These are phyloP conservation scores for Rhorus exstirpatorius DNA, from an alignment of 2,888 invertebrate species.

Conservation along the genomic window DNA sequence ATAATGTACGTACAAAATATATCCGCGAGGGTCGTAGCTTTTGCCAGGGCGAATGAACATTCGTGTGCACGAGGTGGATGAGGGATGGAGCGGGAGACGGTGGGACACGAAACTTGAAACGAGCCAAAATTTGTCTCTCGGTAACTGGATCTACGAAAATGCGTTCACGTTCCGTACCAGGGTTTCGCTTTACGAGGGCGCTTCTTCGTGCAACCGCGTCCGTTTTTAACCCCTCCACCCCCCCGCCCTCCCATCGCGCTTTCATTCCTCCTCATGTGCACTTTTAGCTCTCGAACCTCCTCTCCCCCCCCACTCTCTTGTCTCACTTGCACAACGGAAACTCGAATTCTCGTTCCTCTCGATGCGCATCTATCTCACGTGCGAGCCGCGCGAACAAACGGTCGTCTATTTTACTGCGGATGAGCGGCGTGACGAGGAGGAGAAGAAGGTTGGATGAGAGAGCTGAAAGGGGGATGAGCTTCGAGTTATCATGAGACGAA, in stretches of 20 bases:
- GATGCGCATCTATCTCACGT: constrained; percentile 74
- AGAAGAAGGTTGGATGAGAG: constrained; percentile 48
- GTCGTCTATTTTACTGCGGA: constrained; percentile 75
- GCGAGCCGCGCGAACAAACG: constrained; percentile 74
- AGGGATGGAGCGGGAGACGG: constrained; percentile 57
- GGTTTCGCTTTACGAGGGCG: constrained; percentile 72
- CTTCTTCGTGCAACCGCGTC: constrained; percentile 70
- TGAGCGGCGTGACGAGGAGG: constrained; percentile 70
- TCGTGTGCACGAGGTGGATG: constrained; percentile 34
- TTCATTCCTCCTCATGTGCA: constrained; percentile 59
- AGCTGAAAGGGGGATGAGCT: constrained; percentile 45
- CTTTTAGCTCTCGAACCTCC: constrained; percentile 60
- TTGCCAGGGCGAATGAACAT: constrained; percentile 53
- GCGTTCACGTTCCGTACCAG: constrained; percentile 72
- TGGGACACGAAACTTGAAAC: constrained; percentile 70
- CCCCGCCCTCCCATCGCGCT: constrained; percentile 51
- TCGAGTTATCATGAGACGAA: constrained; percentile 25
- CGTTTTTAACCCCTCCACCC: constrained; percentile 62
- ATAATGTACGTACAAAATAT: constrained; percentile 51
- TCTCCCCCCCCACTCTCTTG: constrained; percentile 49
- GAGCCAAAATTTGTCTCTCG: constrained; percentile 74
- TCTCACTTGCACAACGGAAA: constrained; percentile 53
- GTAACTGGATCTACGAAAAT: constrained; percentile 75
- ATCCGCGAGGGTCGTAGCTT: constrained; percentile 54
- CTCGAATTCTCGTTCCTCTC: constrained; percentile 59